Base-by-base conservation (phyloP, 2,888 invertebrate species). In the Gymnoscelis rufifasciata region DNA sequence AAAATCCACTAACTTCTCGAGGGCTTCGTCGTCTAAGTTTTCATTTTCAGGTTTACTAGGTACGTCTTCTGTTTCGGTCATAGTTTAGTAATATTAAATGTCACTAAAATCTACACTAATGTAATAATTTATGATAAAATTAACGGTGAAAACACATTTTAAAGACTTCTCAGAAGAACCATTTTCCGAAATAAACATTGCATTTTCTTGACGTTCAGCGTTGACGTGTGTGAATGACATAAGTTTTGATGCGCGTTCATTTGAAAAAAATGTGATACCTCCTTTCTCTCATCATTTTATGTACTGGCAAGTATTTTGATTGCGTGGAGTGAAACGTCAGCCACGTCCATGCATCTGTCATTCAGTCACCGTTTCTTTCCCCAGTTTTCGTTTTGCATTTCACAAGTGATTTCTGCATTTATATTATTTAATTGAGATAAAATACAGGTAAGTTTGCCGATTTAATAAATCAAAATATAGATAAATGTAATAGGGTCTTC, bases 261-360 rank as follows among this genome's bases (percentile, higher is more conserved):
- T 26, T 6, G 19, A 19, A 3, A 19, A 19, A 19, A 19, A 2
- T 19, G 5, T 19, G 5, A 19, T 19, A 19, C 19, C 6, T 7
- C 7, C 19, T 35, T 35, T 15, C 19, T 10, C 19, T 19, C 15
- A 15, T 19, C 7, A n/a, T 15, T 11, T 29, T 38, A 15, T 3
- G 13, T 26, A 23, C 51, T 74, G 72, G 78, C 74, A 78, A 74
- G 52, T 45, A 62, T 71, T 68, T 65, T 74, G 78, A 70, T 77
- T 81, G 88, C 88, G 88, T 88, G 87, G 86, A 86, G 75, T 81
- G 83, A 83, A 84, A 86, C 77, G 87, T 89, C 88, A 88, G 88
- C 88, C 88, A 88, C 88, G 87, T 88, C 74, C 70, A 54, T 67
- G 50, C 56, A 64, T 48, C 70, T 79, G 78, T 80, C 80, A 80